Base-by-base conservation (phyloP, 1,140 invertebrate species). In the Pollicipes pollicipes region DNA sequence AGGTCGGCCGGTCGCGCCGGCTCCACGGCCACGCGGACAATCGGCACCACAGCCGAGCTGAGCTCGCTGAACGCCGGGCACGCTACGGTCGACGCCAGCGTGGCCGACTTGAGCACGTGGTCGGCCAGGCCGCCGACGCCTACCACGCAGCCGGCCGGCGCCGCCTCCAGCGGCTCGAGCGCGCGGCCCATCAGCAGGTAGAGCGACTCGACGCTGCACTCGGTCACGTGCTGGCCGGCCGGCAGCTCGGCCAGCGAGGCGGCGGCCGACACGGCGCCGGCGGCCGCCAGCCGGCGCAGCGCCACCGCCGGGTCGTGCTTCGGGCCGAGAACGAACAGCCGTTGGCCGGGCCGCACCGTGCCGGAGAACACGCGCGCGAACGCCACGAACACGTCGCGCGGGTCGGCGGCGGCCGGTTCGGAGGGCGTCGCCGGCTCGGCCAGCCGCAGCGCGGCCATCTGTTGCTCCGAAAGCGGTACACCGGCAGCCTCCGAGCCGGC, bases 131-230 rank as follows among this genome's bases (percentile, higher is more conserved):
- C 90, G 35, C 91, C 90, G 72, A 98, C 94, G 68, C 88, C 90
- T 69, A 93, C 84, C 70, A 98, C 88, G 79, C 94, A 95, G 13
- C 96, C 96, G 70, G 93, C 90, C 27, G 88, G 85, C 0, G 91
- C 90, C 78, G 86, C 83, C 35, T 90, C 85, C 26, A 97, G 82
- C 0, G 82, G 75, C 79, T 95, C 88, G 35, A 98, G 79, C 76
- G 99, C 95, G 76, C 91, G 83, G 6, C 97, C 97, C 90, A 98
- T 95, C 30, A 99, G 82, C 73, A 97, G 80, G 78, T 94, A 99
- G 0, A 99, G 58, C 71, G 66, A 68, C 21, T 24, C 35, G n/a
- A 75, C 73, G 70, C 73, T 68, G 64, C 74, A 73, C 2, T 68
- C 89, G 82, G 75, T 87, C 83, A 75, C 88, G 84, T 70, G 82